phyloP scores from a whole-genome alignment of 2,113 vertebrate genomes.

The Pogonocichla stellata region DNA sequence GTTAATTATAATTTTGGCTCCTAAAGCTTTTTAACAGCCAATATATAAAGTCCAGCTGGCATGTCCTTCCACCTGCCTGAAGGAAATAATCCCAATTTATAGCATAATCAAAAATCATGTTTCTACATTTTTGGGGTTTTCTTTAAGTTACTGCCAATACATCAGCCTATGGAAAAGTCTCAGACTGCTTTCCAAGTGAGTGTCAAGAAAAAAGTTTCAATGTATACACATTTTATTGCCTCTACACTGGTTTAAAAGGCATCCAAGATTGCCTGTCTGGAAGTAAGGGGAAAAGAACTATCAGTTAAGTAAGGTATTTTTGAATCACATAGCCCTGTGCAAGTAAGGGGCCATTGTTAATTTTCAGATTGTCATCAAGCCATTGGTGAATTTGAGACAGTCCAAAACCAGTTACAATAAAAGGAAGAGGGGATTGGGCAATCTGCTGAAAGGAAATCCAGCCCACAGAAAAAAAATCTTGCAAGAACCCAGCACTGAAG shows the following conservation, averaged over 20 bases:
- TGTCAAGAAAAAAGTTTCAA: constrained; percentile 29
- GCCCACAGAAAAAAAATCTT: constrained; percentile 65
- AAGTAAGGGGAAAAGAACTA: constrained; percentile 4
- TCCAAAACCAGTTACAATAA: constrained; percentile 70
- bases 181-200: constrained; percentile 50
- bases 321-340: constrained; percentile 57
- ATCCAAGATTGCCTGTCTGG: neutral
- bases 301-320: constrained; percentile 48
- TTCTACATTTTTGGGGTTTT: neutral
- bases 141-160: constrained; percentile 47
- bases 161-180: constrained; percentile 50
- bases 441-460: constrained; percentile 72
- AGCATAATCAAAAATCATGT: constrained; percentile 54
- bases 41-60: constrained; percentile 63
- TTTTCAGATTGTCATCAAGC: constrained; percentile 72
- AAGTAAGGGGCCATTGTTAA: constrained; percentile 73
- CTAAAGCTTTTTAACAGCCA: constrained; percentile 42
- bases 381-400: constrained; percentile 74
- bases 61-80: constrained; percentile 46
- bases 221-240: constrained; percentile 41
- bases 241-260: constrained; percentile 21
- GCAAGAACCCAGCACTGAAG: constrained; percentile 24
- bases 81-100: constrained; percentile 60
- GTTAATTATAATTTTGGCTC: constrained; percentile 68
- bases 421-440: constrained; percentile 71